A percentile compares a stretch with the other conserved stretches of the same genome.
phyloP scores from a whole-genome alignment of 2,888 invertebrate species.

The Amorpha juglandis region DNA sequence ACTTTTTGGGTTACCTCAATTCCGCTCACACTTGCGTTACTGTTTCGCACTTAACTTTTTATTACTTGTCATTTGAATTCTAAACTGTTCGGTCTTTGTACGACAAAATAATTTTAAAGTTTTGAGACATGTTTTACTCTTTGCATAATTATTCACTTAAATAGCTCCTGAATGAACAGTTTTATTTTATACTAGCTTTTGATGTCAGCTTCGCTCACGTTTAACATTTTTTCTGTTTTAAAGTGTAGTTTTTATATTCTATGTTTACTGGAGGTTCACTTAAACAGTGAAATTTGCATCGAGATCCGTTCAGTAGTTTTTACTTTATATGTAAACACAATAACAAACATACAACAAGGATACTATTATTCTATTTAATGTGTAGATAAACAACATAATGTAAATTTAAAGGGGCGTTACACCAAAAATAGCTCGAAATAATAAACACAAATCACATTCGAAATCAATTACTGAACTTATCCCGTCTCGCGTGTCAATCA shows the following conservation, averaged over 20 bases:
- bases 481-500: constrained; percentile 42
- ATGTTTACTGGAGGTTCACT: too few relatives aligned
- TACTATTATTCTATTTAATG: too few relatives aligned
- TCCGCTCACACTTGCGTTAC: constrained; percentile 32
- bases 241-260: too few relatives aligned
- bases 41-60: constrained; percentile 35
- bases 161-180: neutral
- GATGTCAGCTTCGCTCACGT: too few relatives aligned
- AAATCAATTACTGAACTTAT: constrained; percentile 66
- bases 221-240: too few relatives aligned
- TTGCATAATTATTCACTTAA: neutral
- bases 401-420: neutral
- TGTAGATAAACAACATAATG: neutral
- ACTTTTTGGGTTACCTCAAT: constrained; percentile 45
- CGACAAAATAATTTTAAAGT: neutral
- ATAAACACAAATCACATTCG: constrained; percentile 18
- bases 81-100: neutral
- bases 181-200: neutral
- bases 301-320: too few relatives aligned
- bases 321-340: too few relatives aligned
- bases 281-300: too few relatives aligned
- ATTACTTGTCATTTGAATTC: constrained; percentile 33
- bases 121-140: neutral
- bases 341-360: too few relatives aligned
- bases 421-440: neutral